Evolutionary conservation across 1,140 invertebrate species (phyloP).

Genomic region (Hyles vespertilio): DNA sequence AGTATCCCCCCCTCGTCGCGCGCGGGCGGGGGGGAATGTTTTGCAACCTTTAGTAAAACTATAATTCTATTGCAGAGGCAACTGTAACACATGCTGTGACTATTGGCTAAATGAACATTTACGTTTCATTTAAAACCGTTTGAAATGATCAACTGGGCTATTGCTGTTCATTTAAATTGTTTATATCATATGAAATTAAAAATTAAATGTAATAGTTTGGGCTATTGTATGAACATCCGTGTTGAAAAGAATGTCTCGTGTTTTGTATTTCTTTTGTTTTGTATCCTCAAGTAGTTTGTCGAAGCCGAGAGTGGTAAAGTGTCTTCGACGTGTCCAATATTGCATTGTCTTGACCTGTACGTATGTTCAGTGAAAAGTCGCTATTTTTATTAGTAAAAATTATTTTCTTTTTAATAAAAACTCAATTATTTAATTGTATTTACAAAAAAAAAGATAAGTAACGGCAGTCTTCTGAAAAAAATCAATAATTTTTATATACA

Average conservation of each 20-base stretch:
- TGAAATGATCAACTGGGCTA: slow-evolving; percentile 62
- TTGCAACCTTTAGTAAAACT: slow-evolving; percentile 39
- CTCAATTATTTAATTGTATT: slow-evolving; percentile 36
- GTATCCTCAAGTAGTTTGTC: slow-evolving; percentile 36
- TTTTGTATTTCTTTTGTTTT: slow-evolving; percentile 15
- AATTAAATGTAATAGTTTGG: slow-evolving; percentile 45
- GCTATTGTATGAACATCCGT: slow-evolving; percentile 56
- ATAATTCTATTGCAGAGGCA: slow-evolving; percentile 65
- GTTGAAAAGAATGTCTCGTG: slow-evolving; percentile 66
- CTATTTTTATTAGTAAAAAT: slow-evolving; percentile 52
- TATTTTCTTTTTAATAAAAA: slow-evolving; percentile 26
- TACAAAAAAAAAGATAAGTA: slow-evolving; percentile 55
- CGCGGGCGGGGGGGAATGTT: slow-evolving; percentile 23
- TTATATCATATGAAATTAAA: slow-evolving; percentile 46
- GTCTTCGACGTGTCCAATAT: slow-evolving; percentile 28
- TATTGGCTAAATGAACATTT: slow-evolving; percentile 26
- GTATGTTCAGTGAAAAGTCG: slow-evolving; percentile 61
- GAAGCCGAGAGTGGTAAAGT: slow-evolving; percentile 22
- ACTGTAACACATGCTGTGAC: slow-evolving; percentile 45
- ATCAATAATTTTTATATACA: slow-evolving; percentile 28
- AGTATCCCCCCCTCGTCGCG: not conserved
- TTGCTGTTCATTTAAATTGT: slow-evolving; percentile 50
- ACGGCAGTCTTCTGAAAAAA: slow-evolving; percentile 68
- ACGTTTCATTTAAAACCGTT: slow-evolving; percentile 29
- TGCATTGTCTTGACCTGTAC: slow-evolving; percentile 33